These are phyloP conservation scores for Hassar affinis DNA, from an alignment of 2,113 vertebrate species.

Conservation along the genomic window DNA sequence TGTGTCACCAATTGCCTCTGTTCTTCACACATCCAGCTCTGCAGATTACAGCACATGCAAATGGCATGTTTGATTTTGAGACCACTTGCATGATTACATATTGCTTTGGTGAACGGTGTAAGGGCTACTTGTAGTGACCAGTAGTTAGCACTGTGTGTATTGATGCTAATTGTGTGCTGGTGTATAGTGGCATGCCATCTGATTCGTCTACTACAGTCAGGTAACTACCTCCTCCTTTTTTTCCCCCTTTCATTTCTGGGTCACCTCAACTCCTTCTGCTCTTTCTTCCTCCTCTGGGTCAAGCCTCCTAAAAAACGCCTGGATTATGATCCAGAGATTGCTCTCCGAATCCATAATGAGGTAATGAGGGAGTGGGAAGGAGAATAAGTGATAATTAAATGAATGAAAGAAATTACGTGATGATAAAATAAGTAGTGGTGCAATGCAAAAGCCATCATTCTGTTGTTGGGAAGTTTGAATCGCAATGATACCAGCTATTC, in stretches of 20 bases:
- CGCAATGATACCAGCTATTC: background rate
- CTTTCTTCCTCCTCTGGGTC: constrained; percentile 39
- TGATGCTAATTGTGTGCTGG: constrained; percentile 28
- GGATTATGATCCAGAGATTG: constrained; percentile 56
- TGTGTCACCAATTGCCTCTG: constrained; percentile 1
- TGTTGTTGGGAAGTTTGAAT: background rate
- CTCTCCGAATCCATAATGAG: constrained; percentile 41
- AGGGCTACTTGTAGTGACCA: background rate
- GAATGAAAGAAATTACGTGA: background rate
- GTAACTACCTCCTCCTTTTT: constrained; percentile 42
- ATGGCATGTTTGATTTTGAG: constrained; percentile 15
- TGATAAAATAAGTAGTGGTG: background rate
- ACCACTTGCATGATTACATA: constrained; percentile 23
- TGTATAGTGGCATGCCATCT: constrained; percentile 27
- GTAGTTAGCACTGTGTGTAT: constrained; percentile 7
- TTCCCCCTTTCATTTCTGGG: constrained; percentile 44
- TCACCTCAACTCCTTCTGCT: constrained; percentile 40
- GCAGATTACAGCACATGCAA: background rate
- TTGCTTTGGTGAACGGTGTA: background rate
- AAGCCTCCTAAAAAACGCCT: constrained; percentile 60
- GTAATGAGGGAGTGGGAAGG: constrained; percentile 40
- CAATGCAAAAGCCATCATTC: background rate
- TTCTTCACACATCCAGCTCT: constrained; percentile 12
- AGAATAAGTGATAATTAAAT: background rate
- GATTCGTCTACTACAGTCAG: constrained; percentile 23